Conservation (phyloP, 2,888 invertebrate species). For the Phlogophora meticulosa region DNA sequence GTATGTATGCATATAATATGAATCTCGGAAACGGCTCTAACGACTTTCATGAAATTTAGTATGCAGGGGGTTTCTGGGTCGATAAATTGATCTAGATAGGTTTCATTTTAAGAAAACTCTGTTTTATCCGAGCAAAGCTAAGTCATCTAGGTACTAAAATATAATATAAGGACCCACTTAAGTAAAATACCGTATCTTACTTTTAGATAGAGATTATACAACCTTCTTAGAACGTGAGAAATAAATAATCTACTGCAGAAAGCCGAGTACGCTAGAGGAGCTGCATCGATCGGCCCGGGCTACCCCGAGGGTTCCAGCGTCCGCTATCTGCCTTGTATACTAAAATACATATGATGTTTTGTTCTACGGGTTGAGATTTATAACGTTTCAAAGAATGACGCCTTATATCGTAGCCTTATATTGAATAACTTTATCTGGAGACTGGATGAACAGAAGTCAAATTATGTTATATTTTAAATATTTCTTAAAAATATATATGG, state of each 20-base stretch:
- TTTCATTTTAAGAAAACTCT: too few relatives aligned
- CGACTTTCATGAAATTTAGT: too few relatives aligned
- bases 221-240: conserved; percentile 15
- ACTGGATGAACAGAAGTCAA: neutral
- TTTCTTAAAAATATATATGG: neutral
- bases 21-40: too few relatives aligned
- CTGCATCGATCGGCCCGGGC: conserved; percentile 85
- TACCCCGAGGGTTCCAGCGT: conserved; percentile 32
- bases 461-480: neutral
- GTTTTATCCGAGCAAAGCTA: too few relatives aligned
- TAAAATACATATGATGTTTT: conserved; percentile 11
- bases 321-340: conserved; percentile 30
- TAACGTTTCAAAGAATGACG: neutral
- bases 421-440: neutral
- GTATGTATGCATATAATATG: too few relatives aligned
- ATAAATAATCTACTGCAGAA: conserved; percentile 33
- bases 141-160: too few relatives aligned
- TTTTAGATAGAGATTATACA: neutral
- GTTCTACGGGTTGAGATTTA: neutral
- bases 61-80: too few relatives aligned
- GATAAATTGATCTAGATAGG: too few relatives aligned
- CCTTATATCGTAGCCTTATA: too few relatives aligned
- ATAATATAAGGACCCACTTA: neutral
- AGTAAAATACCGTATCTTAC: neutral
- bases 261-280: conserved; percentile 55